A percentile compares a stretch with the other conserved stretches of the same genome.
These are phyloP conservation scores for Contarinia nasturtii DNA, from an alignment of 1,140 invertebrate species.

Conservation along the genomic window DNA sequence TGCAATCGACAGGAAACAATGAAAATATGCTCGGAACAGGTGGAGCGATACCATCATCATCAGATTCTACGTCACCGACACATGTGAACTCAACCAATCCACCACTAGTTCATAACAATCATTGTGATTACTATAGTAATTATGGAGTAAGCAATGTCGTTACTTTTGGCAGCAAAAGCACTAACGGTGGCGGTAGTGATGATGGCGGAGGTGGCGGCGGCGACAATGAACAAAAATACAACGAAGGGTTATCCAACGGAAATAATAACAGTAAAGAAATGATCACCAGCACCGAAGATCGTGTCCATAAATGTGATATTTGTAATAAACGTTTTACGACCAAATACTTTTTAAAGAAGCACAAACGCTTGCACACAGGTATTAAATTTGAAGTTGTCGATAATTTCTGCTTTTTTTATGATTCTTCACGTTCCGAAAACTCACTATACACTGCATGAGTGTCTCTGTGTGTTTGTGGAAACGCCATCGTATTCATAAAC, in stretches of 20 bases:
- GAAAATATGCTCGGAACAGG: not conserved
- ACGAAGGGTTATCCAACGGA: not conserved
- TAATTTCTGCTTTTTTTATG: too few relatives aligned
- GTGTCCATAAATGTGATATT: conserved; percentile 41
- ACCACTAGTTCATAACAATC: too few relatives aligned
- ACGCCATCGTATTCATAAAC: too few relatives aligned
- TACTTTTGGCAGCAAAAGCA: too few relatives aligned
- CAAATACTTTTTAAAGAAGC: conserved; percentile 79
- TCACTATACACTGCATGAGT: too few relatives aligned
- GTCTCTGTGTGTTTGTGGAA: too few relatives aligned
- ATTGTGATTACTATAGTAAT: too few relatives aligned
- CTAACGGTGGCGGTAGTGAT: not conserved
- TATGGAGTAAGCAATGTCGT: too few relatives aligned
- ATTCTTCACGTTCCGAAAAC: too few relatives aligned
- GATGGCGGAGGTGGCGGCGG: too few relatives aligned
- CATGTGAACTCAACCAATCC: too few relatives aligned
- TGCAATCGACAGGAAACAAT: not conserved
- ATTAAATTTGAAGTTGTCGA: not conserved
- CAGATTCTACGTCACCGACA: not conserved
- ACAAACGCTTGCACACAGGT: conserved; percentile 63
- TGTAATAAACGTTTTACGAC: conserved; percentile 72
- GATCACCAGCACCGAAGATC: not conserved
- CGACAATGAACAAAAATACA: too few relatives aligned
- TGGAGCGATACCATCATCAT: not conserved
- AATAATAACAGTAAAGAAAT: conserved; percentile 2